Evolutionary conservation across 2,113 vertebrate species (phyloP).

Genomic region (Cryptomyrus ogoouensis): DNA sequence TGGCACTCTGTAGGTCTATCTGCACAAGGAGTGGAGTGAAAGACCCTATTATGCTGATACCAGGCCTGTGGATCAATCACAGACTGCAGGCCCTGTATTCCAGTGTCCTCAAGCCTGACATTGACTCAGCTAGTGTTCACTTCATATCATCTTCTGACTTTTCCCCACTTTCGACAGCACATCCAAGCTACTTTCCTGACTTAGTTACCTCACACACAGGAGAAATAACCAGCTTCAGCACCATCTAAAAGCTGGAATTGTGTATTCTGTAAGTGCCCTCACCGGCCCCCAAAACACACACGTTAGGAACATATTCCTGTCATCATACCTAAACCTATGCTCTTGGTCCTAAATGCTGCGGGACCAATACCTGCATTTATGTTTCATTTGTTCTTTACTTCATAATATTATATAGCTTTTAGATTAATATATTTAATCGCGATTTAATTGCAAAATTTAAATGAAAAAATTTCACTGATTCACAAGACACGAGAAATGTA

Average conservation of each 20-base stretch:
- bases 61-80: not conserved
- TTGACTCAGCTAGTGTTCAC: not conserved
- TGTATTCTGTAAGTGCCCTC: not conserved
- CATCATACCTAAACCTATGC: not conserved
- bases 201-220: not conserved
- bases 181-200: not conserved
- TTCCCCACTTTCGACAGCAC: not conserved
- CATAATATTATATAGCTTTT: not conserved
- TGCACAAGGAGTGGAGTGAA: not conserved
- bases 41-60: not conserved
- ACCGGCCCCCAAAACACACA: not conserved
- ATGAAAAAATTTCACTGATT: not conserved
- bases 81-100: not conserved
- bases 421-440: not conserved
- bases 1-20: not conserved
- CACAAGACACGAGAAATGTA: not conserved
- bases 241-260: not conserved
- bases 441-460: not conserved
- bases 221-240: not conserved
- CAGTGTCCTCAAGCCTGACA: not conserved
- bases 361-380: not conserved
- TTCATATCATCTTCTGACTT: not conserved
- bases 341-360: not conserved
- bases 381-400: not conserved
- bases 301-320: not conserved